phyloP scores from a whole-genome alignment of 1,140 invertebrate genomes.

The Magallana ariakensis region DNA sequence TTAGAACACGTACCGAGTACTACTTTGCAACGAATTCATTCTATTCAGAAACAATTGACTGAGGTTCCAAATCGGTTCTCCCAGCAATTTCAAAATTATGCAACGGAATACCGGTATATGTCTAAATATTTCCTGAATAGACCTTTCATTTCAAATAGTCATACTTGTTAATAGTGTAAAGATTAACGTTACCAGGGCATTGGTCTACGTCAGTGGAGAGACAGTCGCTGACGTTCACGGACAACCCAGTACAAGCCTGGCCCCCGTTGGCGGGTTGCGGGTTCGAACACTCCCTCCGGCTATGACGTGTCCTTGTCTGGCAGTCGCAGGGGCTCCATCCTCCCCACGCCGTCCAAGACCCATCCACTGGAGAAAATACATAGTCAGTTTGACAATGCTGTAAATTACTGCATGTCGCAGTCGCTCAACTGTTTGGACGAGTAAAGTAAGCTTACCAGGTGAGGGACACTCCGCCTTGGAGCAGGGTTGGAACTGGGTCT shows the following conservation, averaged over 20 bases:
- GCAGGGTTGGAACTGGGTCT: conserved; percentile 28
- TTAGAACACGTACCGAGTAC: not conserved
- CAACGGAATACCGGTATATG: too few relatives aligned
- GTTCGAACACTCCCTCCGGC: not conserved
- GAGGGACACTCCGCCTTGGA: conserved; percentile 23
- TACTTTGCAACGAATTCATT: too few relatives aligned
- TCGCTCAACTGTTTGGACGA: too few relatives aligned
- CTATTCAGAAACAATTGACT: too few relatives aligned
- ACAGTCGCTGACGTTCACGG: not conserved
- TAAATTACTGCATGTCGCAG: too few relatives aligned
- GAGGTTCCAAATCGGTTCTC: too few relatives aligned
- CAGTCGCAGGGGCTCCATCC: conserved; percentile 38
- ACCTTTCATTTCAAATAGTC: too few relatives aligned
- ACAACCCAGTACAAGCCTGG: conserved; percentile 12
- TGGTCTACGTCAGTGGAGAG: too few relatives aligned
- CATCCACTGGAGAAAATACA: not conserved
- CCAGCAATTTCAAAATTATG: too few relatives aligned
- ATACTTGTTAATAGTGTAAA: not conserved
- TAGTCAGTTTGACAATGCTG: too few relatives aligned
- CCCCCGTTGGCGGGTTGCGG: conserved; percentile 12
- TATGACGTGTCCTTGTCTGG: not conserved
- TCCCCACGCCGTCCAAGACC: conserved; percentile 35
- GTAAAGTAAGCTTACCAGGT: not conserved
- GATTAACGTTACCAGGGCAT: conserved; percentile 19
- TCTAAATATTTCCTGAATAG: too few relatives aligned